Conservation (phyloP, 2,113 vertebrate species). For the Todiramphus saurophagus region DNA sequence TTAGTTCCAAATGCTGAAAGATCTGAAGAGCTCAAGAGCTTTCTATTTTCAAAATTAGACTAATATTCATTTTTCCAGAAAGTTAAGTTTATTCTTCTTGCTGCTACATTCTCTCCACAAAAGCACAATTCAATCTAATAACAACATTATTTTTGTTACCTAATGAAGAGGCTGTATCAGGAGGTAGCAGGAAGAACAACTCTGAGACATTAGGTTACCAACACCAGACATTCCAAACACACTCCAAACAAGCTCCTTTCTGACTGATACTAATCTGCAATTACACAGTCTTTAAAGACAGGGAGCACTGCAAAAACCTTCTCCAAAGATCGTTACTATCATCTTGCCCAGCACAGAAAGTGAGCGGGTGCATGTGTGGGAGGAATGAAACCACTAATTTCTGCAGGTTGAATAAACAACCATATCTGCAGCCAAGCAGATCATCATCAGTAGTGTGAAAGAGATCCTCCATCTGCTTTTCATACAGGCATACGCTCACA, state of each 20-base stretch:
- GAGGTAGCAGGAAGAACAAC: not conserved
- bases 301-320: not conserved
- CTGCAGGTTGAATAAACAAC: not conserved
- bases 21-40: not conserved
- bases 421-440: not conserved
- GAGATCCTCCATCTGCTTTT: not conserved
- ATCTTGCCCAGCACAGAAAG: not conserved
- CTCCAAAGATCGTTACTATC: not conserved
- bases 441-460: not conserved
- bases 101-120: not conserved
- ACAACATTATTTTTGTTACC: not conserved
- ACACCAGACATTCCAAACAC: not conserved
- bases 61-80: not conserved
- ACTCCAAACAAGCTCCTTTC: not conserved
- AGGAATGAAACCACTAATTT: not conserved
- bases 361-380: too few relatives aligned
- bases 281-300: not conserved
- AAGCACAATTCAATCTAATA: not conserved
- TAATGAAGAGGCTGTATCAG: not conserved
- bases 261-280: not conserved
- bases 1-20: not conserved
- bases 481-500: not conserved
- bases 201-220: not conserved
- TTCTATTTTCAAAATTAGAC: not conserved
- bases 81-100: not conserved